Conservation (phyloP, 2,113 vertebrate genomes). For the Sceloporus undulatus region DNA sequence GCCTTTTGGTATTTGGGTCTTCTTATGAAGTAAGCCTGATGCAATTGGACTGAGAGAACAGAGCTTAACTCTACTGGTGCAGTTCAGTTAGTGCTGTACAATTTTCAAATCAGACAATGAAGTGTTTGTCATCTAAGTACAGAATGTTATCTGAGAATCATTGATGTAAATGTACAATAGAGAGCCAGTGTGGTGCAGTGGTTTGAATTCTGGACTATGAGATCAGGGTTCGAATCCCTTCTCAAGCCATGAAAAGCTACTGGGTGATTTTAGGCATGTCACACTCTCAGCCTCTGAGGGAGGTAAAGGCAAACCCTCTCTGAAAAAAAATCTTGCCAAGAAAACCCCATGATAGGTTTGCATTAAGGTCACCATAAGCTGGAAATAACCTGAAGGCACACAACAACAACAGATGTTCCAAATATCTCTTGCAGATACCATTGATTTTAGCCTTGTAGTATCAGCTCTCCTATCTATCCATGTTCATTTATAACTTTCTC, state of each 20-base stretch:
- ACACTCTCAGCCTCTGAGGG: too few relatives aligned
- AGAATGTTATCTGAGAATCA: slow-evolving; percentile 19
- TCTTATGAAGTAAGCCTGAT: slow-evolving; percentile 21
- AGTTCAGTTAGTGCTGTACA: slow-evolving; percentile 25
- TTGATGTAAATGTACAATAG: not conserved
- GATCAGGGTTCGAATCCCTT: too few relatives aligned
- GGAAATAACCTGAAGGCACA: too few relatives aligned
- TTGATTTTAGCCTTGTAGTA: not conserved
- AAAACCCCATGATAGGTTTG: too few relatives aligned
- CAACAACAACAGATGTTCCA: too few relatives aligned
- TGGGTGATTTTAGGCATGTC: too few relatives aligned
- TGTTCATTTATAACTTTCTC: not conserved
- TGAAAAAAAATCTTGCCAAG: too few relatives aligned
- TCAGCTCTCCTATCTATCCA: not conserved
- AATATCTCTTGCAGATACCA: not conserved
- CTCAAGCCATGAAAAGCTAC: too few relatives aligned
- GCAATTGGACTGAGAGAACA: slow-evolving; percentile 42
- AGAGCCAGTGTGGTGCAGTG: too few relatives aligned
- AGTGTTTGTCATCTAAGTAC: slow-evolving; percentile 17
- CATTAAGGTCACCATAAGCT: too few relatives aligned
- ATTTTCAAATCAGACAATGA: slow-evolving; percentile 19
- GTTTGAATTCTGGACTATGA: too few relatives aligned
- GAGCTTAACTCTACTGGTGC: slow-evolving; percentile 24
- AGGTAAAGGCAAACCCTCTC: too few relatives aligned
- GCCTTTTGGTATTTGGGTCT: slow-evolving; percentile 47